Percentiles rank a stretch among this genome's conserved stretches.
Evolutionary conservation across 2,888 invertebrate genomes (phyloP).

Genomic region (Caenorhabditis drosophilae): DNA sequence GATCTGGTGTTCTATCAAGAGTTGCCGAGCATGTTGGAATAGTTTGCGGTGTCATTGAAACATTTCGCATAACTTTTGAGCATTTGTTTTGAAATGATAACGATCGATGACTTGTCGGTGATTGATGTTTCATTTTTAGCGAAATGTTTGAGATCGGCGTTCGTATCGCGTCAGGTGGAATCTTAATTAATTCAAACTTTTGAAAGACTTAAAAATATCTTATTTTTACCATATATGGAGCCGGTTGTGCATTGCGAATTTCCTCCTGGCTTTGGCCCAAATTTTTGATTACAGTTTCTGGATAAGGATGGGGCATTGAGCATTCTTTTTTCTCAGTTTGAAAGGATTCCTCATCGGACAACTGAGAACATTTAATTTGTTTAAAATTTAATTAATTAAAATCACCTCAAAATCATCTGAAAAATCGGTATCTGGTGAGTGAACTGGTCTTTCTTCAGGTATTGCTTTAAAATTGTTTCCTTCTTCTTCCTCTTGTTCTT

Average conservation of each 20-base stretch:
- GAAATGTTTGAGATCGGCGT: neutral
- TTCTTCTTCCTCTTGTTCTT: slow-evolving; percentile 17
- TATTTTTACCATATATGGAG: too few species aligned
- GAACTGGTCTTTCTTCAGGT: neutral
- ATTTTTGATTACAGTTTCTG: too few species aligned
- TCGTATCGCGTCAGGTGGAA: slow-evolving; percentile 20
- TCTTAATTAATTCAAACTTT: neutral
- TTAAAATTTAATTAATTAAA: neutral
- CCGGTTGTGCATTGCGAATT: too few species aligned
- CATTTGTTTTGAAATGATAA: slow-evolving; percentile 34
- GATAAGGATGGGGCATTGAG: slow-evolving; percentile 5
- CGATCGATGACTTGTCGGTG: slow-evolving; percentile 20
- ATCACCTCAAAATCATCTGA: slow-evolving; percentile 18
- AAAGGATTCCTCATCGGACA: slow-evolving; percentile 1
- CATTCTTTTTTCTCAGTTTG: neutral
- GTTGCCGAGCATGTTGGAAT: slow-evolving; percentile 13
- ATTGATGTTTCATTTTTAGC: slow-evolving; percentile 15
- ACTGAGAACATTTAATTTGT: neutral
- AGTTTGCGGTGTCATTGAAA: slow-evolving; percentile 35
- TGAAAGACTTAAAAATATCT: too few species aligned
- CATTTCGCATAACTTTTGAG: slow-evolving; percentile 30
- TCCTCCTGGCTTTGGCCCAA: too few species aligned
- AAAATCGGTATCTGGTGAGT: slow-evolving; percentile 6
- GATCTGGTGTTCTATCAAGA: slow-evolving; percentile 19
- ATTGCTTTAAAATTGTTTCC: too few species aligned